Percentiles rank a stretch among this genome's conserved stretches.
Evolutionary conservation across 2,113 vertebrate species (phyloP).

Genomic region (Gallinago undulata): DNA sequence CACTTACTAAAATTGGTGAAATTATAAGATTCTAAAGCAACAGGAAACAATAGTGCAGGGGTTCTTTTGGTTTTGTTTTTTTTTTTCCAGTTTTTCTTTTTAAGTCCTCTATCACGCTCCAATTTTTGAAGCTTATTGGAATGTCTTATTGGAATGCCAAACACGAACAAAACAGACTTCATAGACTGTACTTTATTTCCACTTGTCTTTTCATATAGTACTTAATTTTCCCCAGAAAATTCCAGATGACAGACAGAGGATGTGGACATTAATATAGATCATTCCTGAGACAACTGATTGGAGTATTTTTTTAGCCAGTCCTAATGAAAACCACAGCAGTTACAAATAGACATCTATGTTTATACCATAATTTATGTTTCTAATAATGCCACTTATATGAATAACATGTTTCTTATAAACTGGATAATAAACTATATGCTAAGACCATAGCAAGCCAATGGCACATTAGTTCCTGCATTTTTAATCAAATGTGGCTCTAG

Average conservation of each 20-base stretch:
- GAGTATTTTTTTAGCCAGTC: not conserved
- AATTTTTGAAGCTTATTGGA: not conserved
- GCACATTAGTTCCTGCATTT: conserved; percentile 38
- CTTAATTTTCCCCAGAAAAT: not conserved
- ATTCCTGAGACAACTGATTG: not conserved
- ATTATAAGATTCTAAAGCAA: not conserved
- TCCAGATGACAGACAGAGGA: conserved; percentile 22
- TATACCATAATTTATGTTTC: conserved; percentile 41
- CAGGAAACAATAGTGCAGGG: not conserved
- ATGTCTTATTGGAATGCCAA: not conserved
- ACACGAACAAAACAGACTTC: not conserved
- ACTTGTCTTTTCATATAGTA: not conserved
- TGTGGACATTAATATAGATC: conserved; percentile 15
- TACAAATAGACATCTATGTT: conserved; percentile 11
- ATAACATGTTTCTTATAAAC: conserved; percentile 55
- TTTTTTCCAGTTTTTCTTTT: not conserved
- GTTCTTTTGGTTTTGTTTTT: not conserved
- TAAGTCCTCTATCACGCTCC: not conserved
- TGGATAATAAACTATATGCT: conserved; percentile 46
- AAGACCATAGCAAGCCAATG: not conserved
- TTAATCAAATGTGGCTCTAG: conserved; percentile 43
- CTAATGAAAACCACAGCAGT: conserved; percentile 28
- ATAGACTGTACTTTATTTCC: not conserved
- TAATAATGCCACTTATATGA: conserved; percentile 57
- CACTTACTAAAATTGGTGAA: not conserved